Conservation (phyloP, 2,888 invertebrate genomes). For the Cantharis rufa region DNA sequence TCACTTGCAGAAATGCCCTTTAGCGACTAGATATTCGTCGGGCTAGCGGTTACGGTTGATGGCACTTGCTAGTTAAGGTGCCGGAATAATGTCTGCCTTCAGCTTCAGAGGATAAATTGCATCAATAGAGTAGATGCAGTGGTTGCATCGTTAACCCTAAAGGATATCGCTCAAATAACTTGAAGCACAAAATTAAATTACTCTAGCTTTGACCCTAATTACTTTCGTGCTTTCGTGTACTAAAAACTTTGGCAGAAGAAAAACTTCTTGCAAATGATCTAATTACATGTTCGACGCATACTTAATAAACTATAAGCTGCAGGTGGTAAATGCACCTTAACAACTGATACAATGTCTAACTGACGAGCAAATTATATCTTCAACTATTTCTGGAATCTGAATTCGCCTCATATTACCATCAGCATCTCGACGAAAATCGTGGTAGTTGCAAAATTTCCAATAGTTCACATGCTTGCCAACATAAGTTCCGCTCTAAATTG, state of each 20-base stretch:
- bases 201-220: background rate
- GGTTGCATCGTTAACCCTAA: slow-evolving; percentile 2
- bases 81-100: slow-evolving; percentile 20
- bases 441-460: background rate
- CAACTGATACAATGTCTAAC: background rate
- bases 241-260: background rate
- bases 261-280: background rate
- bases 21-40: slow-evolving; percentile 37
- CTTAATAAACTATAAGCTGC: background rate
- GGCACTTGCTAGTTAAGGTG: slow-evolving; percentile 26
- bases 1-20: slow-evolving; percentile 40
- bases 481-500: background rate
- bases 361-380: background rate
- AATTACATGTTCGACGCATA: background rate
- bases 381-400: background rate
- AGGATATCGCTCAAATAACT: slow-evolving; percentile 1
- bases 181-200: background rate
- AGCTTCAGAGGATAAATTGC: slow-evolving; percentile 15
- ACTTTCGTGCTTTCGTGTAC: background rate
- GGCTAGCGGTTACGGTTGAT: slow-evolving; percentile 40
- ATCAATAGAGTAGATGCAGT: slow-evolving; percentile 13
- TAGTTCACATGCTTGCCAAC: background rate
- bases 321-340: background rate
- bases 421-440: background rate
- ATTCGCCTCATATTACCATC: background rate